phyloP scores from a whole-genome alignment of 2,888 invertebrate genomes.

The Pomacea canaliculata region DNA sequence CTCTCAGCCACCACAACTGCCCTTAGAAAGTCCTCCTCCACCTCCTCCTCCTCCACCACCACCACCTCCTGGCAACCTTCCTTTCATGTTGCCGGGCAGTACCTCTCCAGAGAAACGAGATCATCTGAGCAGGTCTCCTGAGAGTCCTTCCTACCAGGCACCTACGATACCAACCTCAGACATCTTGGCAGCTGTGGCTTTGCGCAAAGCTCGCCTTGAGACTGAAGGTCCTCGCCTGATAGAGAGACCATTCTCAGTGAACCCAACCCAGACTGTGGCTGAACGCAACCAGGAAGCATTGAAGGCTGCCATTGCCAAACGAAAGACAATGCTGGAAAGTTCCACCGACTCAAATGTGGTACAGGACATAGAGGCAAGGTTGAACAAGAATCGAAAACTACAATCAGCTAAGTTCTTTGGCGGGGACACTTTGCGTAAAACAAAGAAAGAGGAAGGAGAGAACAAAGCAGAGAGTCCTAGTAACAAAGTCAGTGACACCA shows the following conservation, averaged over 20 bases:
- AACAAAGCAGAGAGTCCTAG: background rate
- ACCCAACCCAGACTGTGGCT: conserved; percentile 27
- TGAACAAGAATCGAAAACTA: conserved; percentile 62
- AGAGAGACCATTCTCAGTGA: conserved; percentile 14
- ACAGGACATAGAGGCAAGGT: conserved; percentile 58
- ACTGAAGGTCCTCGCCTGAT: conserved; percentile 43
- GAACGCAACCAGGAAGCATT: conserved; percentile 58
- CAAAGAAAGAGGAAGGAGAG: conserved; percentile 11
- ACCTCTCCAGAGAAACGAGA: conserved; percentile 7
- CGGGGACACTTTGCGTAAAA: conserved; percentile 33
- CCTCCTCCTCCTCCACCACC: conserved; percentile 35
- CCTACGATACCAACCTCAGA: conserved; percentile 43
- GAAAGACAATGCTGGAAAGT: conserved; percentile 56
- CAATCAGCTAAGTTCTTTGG: conserved; percentile 58
- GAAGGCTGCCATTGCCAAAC: conserved; percentile 62
- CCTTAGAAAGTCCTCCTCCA: conserved; percentile 14
- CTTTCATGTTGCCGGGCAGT: conserved; percentile 22
- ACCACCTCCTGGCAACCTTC: conserved; percentile 29
- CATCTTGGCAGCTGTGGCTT: conserved; percentile 61
- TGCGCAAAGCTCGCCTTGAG: conserved; percentile 55
- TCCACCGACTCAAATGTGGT: conserved; percentile 50
- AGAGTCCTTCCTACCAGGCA: conserved; percentile 32
- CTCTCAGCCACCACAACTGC: background rate
- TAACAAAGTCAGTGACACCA: background rate
- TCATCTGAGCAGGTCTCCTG: conserved; percentile 5